Conservation (phyloP, 2,797 vertebrate genomes). For the Coregonus sp. region DNA sequence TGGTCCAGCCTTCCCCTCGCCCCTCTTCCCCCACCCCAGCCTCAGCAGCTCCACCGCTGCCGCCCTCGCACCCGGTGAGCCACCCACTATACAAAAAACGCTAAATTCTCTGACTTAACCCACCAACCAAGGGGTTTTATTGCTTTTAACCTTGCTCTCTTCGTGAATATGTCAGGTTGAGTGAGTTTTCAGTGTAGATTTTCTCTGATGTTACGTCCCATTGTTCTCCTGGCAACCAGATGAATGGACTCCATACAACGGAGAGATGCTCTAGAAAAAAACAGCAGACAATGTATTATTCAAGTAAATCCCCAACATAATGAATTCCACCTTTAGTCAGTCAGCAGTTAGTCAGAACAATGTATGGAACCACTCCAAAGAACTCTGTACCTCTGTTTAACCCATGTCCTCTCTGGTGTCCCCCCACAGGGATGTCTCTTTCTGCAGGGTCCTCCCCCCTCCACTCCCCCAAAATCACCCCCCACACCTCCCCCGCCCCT, state of each 20-base stretch:
- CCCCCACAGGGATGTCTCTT: conserved; percentile 89
- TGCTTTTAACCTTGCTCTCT: neutral
- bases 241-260: neutral
- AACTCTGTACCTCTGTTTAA: neutral
- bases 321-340: neutral
- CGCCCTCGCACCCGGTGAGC: conserved; percentile 92
- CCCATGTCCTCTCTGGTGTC: neutral
- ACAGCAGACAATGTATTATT: neutral
- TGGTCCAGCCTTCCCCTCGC: conserved; percentile 93
- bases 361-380: neutral
- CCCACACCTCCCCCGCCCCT: conserved; percentile 95
- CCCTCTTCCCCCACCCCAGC: conserved; percentile 91
- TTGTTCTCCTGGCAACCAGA: neutral
- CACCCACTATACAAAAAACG: conserved; percentile 5
- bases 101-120: neutral
- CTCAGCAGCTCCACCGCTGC: conserved; percentile 88
- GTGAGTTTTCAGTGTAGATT: neutral
- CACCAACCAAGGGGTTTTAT: neutral
- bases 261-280: neutral
- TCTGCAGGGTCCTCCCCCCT: conserved; percentile 98
- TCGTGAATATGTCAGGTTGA: neutral
- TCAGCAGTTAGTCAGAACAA: neutral
- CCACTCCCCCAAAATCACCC: conserved; percentile 98
- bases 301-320: neutral
- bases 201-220: neutral